Evolutionary conservation across 2,113 vertebrate species (phyloP).

Genomic region (Scortum barcoo): DNA sequence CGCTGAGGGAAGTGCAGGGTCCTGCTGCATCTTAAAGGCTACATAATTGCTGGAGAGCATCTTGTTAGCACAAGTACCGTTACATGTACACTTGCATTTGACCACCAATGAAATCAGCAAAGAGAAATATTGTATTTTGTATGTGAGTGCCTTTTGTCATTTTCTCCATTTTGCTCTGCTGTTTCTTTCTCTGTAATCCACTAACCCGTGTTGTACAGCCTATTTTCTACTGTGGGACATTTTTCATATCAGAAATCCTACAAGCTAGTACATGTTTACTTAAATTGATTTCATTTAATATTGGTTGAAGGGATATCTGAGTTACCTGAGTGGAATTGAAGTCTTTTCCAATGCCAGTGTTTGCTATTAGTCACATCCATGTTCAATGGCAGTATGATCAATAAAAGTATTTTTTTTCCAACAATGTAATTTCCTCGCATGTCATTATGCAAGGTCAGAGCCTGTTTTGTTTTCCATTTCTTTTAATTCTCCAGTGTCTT

Average conservation of each 20-base stretch:
- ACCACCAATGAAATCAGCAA: background rate
- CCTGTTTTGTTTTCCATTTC: background rate
- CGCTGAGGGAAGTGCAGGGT: background rate
- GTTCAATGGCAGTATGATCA: conserved; percentile 32
- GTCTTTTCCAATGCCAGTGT: conserved; percentile 2
- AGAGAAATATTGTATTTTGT: background rate
- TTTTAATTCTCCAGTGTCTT: background rate
- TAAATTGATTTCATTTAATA: background rate
- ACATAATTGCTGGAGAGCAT: background rate
- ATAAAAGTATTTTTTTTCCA: conserved; percentile 33
- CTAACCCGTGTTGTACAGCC: background rate
- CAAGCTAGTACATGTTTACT: conserved; percentile 18
- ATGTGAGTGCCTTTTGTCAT: conserved; percentile 33
- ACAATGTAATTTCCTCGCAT: background rate
- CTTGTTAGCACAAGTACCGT: background rate
- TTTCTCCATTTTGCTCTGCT: background rate
- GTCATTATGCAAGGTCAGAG: background rate
- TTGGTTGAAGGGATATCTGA: background rate
- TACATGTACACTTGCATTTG: background rate
- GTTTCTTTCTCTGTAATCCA: background rate
- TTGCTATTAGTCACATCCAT: conserved; percentile 10
- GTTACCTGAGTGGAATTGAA: background rate
- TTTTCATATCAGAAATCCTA: conserved; percentile 8
- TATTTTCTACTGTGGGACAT: conserved; percentile 13
- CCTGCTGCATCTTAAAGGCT: conserved; percentile 5